Conservation (phyloP, 2,888 invertebrate species). For the Megaustenia siamemsis region DNA sequence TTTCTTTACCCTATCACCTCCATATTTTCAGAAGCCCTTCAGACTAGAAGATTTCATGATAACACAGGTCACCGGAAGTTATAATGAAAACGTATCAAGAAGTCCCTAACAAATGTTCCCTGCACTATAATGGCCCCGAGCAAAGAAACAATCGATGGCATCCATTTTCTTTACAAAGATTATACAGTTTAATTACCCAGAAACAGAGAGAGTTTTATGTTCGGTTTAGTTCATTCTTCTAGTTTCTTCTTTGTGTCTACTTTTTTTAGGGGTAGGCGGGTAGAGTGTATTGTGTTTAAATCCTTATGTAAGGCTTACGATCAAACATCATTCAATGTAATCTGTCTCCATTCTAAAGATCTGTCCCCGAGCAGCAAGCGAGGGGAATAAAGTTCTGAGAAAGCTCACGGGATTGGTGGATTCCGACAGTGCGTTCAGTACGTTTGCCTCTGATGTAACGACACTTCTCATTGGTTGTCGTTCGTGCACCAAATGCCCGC, state of each 20-base stretch:
- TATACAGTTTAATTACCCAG: constrained; percentile 15
- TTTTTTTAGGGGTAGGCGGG: background rate
- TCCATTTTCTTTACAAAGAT: background rate
- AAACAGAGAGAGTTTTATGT: background rate
- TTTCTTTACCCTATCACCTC: no score
- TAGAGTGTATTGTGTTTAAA: background rate
- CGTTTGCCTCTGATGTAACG: constrained; percentile 27
- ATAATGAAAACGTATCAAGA: background rate
- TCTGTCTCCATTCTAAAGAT: constrained; percentile 23
- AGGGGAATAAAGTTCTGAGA: background rate
- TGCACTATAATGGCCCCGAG: background rate
- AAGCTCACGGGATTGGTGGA: background rate
- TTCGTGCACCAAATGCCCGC: constrained; percentile 19
- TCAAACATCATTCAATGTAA: background rate
- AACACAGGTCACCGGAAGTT: background rate
- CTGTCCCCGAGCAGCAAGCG: background rate
- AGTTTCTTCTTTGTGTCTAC: background rate
- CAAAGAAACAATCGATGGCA: background rate
- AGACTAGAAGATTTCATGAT: background rate
- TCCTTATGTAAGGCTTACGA: background rate
- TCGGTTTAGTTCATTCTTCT: background rate
- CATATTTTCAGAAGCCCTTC: background rate
- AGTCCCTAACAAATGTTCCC: background rate
- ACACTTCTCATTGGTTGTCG: constrained; percentile 32
- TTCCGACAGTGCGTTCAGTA: background rate